Percentiles rank a stretch among this genome's conserved stretches.
phyloP scores from a whole-genome alignment of 1,140 invertebrate genomes.

The Euura lappo region DNA sequence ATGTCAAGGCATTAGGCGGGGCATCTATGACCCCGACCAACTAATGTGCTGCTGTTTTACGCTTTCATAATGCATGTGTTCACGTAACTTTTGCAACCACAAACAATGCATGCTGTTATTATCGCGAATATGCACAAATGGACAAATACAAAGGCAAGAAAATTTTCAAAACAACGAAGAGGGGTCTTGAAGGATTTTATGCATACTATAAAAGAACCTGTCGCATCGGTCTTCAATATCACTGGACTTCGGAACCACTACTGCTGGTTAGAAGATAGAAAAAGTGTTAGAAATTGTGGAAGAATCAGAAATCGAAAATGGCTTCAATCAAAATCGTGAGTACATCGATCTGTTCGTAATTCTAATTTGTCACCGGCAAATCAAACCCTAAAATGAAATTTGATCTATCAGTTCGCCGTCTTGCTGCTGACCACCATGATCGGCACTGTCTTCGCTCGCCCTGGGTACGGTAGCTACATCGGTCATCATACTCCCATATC shows the following conservation, averaged over 20 bases:
- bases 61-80: slow-evolving; percentile 36
- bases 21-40: slow-evolving; percentile 11
- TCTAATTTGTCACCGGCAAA: background rate
- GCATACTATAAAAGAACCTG: slow-evolving; percentile 6
- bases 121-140: slow-evolving; percentile 32
- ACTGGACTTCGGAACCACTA: slow-evolving; percentile 11
- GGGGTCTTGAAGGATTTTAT: background rate
- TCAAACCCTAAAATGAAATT: background rate
- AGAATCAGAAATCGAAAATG: slow-evolving; percentile 4
- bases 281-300: slow-evolving; percentile 9
- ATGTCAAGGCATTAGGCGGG: slow-evolving; percentile 38
- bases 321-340: slow-evolving; percentile 1
- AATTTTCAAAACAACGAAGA: slow-evolving; percentile 7
- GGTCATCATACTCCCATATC: slow-evolving; percentile 3
- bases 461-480: slow-evolving; percentile 7
- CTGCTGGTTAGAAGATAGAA: background rate
- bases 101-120: slow-evolving; percentile 39
- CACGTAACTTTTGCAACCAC: slow-evolving; percentile 9
- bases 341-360: background rate
- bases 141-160: slow-evolving; percentile 23
- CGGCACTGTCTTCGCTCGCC: background rate
- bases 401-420: background rate
- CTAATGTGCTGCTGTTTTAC: slow-evolving; percentile 26
- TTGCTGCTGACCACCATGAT: slow-evolving; percentile 5
- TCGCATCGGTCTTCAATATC: background rate